Percentiles rank a stretch among this genome's conserved stretches.
These are phyloP conservation scores for Schrankia costaestrigalis DNA, from an alignment of 2,888 invertebrate species.

Conservation along the genomic window DNA sequence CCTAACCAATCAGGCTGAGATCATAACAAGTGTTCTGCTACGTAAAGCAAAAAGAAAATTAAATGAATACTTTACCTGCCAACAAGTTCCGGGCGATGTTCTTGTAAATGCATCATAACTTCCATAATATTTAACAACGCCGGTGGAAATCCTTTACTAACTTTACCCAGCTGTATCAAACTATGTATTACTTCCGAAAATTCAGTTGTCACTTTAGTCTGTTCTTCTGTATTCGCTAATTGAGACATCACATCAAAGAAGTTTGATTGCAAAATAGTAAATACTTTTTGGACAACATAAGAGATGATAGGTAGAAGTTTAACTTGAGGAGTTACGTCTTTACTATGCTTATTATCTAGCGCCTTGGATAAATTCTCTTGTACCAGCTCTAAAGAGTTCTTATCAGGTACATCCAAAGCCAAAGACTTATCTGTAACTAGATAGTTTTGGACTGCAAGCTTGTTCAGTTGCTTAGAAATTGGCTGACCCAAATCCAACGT, in stretches of 20 bases:
- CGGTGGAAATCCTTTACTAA: constrained; percentile 52
- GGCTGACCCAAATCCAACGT: constrained; percentile 54
- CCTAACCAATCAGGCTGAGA: too few relatives aligned
- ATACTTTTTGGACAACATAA: constrained; percentile 67
- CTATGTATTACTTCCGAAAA: constrained; percentile 30
- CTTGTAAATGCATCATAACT: constrained; percentile 39
- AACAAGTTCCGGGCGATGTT: constrained; percentile 25
- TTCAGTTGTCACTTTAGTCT: constrained; percentile 11
- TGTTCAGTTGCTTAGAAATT: constrained; percentile 48
- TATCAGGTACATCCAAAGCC: constrained; percentile 54
- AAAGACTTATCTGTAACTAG: constrained; percentile 39
- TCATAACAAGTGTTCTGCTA: too few relatives aligned
- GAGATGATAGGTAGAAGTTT: constrained; percentile 81
- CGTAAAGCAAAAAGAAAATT: too few relatives aligned
- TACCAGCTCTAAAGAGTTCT: constrained; percentile 31
- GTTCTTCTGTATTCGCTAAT: constrained; percentile 18
- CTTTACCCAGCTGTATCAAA: constrained; percentile 38
- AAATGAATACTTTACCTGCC: constrained; percentile 39
- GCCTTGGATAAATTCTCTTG: constrained; percentile 40
- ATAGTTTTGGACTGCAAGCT: constrained; percentile 34
- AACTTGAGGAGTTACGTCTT: constrained; percentile 31
- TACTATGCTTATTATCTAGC: constrained; percentile 22
- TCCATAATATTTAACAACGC: constrained; percentile 52
- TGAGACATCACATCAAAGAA: constrained; percentile 37
- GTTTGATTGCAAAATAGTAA: constrained; percentile 45